Conservation (phyloP, 2,113 vertebrate species). For the Glaucidium brasilianum region DNA sequence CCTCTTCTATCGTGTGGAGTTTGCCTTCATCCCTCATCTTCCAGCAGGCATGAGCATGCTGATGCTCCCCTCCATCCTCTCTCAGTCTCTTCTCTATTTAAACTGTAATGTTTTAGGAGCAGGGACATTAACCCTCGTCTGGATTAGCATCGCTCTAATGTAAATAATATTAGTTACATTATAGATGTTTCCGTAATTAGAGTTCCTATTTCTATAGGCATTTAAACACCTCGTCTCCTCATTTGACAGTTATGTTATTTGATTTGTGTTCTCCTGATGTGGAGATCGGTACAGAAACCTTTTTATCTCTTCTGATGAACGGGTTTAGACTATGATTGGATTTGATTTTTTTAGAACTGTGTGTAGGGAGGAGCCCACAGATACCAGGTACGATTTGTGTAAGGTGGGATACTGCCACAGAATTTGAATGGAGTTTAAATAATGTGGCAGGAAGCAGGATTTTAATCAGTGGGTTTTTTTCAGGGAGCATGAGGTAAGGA, state of each 20-base stretch:
- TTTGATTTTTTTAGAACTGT: background rate
- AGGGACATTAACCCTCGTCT: constrained; percentile 53
- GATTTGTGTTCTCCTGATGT: constrained; percentile 57
- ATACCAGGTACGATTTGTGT: background rate
- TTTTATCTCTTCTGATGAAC: constrained; percentile 28
- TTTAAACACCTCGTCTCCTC: constrained; percentile 49
- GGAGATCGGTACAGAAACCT: constrained; percentile 19
- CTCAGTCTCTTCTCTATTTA: constrained; percentile 38
- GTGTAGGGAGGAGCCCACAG: constrained; percentile 5
- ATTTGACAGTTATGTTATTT: constrained; percentile 56
- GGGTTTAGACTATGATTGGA: background rate
- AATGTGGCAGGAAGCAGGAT: background rate
- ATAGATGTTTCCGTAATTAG: constrained; percentile 67
- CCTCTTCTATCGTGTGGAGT: background rate
- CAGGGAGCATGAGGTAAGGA: background rate
- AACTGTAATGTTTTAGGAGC: constrained; percentile 66
- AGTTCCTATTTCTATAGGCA: constrained; percentile 62
- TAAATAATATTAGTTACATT: constrained; percentile 69
- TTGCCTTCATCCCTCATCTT: background rate
- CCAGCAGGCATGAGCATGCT: background rate
- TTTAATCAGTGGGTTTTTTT: background rate
- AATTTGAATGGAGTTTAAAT: constrained; percentile 23
- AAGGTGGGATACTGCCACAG: background rate
- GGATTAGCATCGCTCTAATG: constrained; percentile 54
- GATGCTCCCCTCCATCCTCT: background rate